Evolutionary conservation across 2,113 vertebrate genomes (phyloP).

Genomic region (Petaurus breviceps): DNA sequence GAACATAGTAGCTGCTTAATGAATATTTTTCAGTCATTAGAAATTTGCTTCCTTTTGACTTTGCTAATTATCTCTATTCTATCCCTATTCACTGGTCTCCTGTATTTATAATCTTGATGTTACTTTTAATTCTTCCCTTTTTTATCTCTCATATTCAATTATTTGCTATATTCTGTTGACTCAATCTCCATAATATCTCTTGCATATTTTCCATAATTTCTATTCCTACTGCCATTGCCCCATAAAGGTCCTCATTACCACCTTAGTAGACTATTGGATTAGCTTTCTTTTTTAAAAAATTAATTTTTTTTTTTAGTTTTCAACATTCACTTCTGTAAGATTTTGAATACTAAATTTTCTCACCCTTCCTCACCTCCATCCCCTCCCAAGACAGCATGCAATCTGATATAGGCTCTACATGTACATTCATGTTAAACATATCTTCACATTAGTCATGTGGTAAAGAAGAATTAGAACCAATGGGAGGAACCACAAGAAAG

Average conservation of each 20-base stretch:
- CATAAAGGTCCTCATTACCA: neutral
- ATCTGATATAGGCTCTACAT: no score
- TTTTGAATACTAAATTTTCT: no score
- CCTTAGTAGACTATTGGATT: neutral
- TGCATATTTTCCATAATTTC: neutral
- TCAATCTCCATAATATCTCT: neutral
- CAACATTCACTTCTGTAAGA: no score
- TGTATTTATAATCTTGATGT: neutral
- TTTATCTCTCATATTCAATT: neutral
- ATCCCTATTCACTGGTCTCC: neutral
- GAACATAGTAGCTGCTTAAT: neutral
- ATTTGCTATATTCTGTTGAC: neutral
- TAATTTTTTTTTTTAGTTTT: no score
- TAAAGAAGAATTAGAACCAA: no score
- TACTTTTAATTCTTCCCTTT: neutral
- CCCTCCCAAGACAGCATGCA: no score
- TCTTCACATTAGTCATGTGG: no score
- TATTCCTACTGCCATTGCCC: neutral
- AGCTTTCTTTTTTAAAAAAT: neutral
- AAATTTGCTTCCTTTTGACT: neutral
- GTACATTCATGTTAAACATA: no score
- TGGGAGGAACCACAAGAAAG: no score
- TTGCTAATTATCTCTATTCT: neutral
- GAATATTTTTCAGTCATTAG: neutral
- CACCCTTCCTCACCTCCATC: no score